phyloP scores from a whole-genome alignment of 2,888 invertebrate species.

The Conomelus anceps region DNA sequence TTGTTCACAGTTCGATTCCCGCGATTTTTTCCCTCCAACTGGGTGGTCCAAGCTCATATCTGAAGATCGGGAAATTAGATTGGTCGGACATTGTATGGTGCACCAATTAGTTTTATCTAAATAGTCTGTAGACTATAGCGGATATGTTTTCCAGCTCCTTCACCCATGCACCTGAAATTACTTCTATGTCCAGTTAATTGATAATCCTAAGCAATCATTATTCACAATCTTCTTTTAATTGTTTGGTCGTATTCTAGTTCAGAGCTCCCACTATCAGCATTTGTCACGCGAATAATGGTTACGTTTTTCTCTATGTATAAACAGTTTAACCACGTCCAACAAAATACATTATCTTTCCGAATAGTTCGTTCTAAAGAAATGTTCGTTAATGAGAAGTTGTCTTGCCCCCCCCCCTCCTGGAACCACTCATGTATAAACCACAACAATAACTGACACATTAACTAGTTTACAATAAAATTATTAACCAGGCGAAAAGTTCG shows the following conservation, averaged over 20 bases:
- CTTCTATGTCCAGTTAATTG: not conserved
- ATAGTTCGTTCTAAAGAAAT: too few species aligned
- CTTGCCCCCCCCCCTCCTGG: too few species aligned
- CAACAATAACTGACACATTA: too few species aligned
- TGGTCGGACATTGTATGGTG: not conserved
- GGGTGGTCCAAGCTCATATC: not conserved
- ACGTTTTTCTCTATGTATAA: too few species aligned
- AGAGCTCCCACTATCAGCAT: not conserved
- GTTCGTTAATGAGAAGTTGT: too few species aligned
- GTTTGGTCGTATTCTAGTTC: not conserved
- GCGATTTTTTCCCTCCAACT: not conserved
- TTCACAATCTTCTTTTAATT: not conserved
- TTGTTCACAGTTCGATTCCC: not conserved
- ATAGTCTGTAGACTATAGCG: not conserved
- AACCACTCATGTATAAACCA: too few species aligned
- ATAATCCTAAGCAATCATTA: not conserved
- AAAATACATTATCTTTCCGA: too few species aligned
- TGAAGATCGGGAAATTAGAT: not conserved
- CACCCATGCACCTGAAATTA: not conserved
- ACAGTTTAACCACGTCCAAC: too few species aligned
- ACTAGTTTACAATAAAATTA: too few species aligned
- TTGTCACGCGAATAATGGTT: not conserved
- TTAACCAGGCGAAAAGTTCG: too few species aligned
- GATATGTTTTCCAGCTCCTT: not conserved
- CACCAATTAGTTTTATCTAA: not conserved